Evolutionary conservation across 2,113 vertebrate genomes (phyloP), one percentile per base, ranked within the genome.

Genomic region (Saccopteryx bilineata): DNA sequence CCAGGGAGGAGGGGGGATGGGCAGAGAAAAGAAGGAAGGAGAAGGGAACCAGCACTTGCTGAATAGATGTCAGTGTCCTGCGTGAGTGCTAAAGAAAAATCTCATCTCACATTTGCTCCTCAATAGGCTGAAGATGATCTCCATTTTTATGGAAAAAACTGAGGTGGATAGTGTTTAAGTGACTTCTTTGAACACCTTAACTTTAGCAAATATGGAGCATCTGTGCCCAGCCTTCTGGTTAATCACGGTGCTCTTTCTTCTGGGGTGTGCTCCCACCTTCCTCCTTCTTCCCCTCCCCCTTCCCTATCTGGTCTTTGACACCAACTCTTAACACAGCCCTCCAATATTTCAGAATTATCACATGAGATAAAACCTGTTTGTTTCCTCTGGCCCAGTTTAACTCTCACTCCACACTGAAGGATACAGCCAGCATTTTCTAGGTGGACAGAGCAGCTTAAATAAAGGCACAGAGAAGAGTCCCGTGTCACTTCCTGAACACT

Each of bases 261-360:
- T 14, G 9, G 9, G 17, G 48, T 80, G 17, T 17, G 21, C 4
- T 14, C 28, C 31, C 12, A 24, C 17, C 23, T 23, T 14, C 48
- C 2, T 13, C 1, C 50, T 61, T 17, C 6, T 60, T 1, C 15
- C 7, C 23, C 28, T 0, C 5, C 2, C 54, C 2, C 28, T 18
- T 31, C 56, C n/a, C 23, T 9, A 0, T 26, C 23, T 14, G 19
- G 23, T 15, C 39, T 94, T 76, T 13, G 31, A 31, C 71, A 74
- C 18, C 56, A 61, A 46, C 14, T 56, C 17, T 58, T 71, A 17
- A 26, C 18, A 12, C 28, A n/a, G 60, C 28, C 33, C 8, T 19
- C 26, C 3, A 33, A 1, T 66, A n/a, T 18, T 46, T 74, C 7
- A 79, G 15, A 78, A 56, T 75, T 15, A 58, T 9, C 26, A 31